Base-by-base conservation (phyloP, 2,797 vertebrate genomes). In the Coranthus polyacanthus region DNA sequence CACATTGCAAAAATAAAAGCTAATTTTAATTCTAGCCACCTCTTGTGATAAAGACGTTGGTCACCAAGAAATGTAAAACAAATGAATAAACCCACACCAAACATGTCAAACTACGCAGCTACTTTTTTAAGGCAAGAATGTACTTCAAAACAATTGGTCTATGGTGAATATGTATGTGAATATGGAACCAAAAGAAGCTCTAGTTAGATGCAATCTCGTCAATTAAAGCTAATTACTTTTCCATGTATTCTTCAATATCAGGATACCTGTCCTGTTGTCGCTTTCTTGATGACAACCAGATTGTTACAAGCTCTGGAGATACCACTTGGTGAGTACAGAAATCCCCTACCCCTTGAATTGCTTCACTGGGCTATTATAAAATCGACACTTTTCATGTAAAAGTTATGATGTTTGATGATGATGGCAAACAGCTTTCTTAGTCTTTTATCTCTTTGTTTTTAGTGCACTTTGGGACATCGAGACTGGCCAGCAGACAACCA, bases 251-350 rank as follows among this genome's bases (percentile, higher is more conserved):
- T 32, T 32, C 7, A 47, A 72, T 81, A 65, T 46, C 84, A 99
- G 98, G 98, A 88, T 99, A 99, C 88, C 92, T 99, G 90, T 99
- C 98, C 86, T 99, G 98, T 91, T 99, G 98, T 94, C 97, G 98
- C 78, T 99, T 99, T 82, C 92, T 99, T 93, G 98, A 99, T 91
- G 98, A 99, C 95, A 99, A 99, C 96, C 98, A 99, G 94, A 99
- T 99, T 80, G 95, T 99, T 85, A 99, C 98, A 89, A 99, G 98
- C 93, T 99, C 98, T 91, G 98, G 98, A 56, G 98, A 99, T 91
- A 99, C 98, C 94, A 99, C 98, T 86, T 99, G 98, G 98, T 99
- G 81, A 94, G 95, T 88, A 17, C 43, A 58, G 13, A 12, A 16
- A 64, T 29, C 12, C 2, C 13, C 10, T 9, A 15, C 3, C 8